These are phyloP conservation scores for Alectoris magna DNA, from an alignment of 2,797 vertebrate species.

Conservation along the genomic window DNA sequence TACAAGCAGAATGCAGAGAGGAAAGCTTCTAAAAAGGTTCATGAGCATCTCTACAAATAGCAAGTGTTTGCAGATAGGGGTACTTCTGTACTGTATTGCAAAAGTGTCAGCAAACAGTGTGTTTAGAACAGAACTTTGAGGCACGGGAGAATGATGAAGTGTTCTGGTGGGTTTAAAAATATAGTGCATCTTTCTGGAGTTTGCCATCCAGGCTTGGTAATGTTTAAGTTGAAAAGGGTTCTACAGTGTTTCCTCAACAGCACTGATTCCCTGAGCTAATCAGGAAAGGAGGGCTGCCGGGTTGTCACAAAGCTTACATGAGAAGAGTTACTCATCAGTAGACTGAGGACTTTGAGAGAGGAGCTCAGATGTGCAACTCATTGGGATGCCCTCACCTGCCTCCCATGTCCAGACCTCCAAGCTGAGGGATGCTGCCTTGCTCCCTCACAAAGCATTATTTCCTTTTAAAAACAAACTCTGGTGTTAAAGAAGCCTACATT, in stretches of 20 bases:
- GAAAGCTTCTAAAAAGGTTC: not conserved
- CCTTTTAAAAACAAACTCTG: not conserved
- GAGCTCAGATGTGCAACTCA: not conserved
- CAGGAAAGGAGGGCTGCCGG: not conserved
- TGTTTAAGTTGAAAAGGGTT: not conserved
- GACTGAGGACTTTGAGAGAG: not conserved
- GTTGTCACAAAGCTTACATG: not conserved
- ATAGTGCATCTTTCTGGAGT: not conserved
- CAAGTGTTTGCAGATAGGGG: not conserved
- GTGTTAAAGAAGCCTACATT: not conserved
- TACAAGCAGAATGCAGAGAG: not conserved
- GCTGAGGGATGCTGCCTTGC: not conserved
- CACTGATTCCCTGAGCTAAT: not conserved
- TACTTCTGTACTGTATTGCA: accelerated
- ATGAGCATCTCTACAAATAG: not conserved
- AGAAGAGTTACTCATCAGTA: not conserved
- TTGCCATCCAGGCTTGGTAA: not conserved
- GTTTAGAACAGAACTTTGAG: not conserved
- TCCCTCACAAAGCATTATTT: not conserved
- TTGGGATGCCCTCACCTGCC: not conserved
- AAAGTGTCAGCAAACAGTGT: accelerated
- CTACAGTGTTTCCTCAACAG: not conserved
- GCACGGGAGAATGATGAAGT: not conserved
- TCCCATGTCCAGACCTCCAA: not conserved
- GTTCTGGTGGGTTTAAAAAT: not conserved